Percentiles rank a stretch among this genome's conserved stretches.
phyloP scores from a whole-genome alignment of 2,888 invertebrate species.

The Hybos culiciformis region DNA sequence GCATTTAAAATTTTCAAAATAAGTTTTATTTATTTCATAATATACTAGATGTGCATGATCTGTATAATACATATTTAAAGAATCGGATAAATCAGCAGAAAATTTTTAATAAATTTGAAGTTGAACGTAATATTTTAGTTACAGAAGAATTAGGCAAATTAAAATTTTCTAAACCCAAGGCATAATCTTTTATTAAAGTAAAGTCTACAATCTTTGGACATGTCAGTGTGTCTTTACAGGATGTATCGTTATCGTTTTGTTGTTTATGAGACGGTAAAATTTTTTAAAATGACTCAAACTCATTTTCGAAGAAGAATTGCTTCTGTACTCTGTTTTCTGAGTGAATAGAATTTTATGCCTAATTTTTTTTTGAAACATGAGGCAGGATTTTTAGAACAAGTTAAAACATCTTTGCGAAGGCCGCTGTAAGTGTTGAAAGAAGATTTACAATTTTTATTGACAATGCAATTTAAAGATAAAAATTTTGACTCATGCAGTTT shows the following conservation, averaged over 20 bases:
- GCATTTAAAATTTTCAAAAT: conserved; percentile 1
- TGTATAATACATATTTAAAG: neutral
- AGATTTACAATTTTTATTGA: conserved; percentile 1
- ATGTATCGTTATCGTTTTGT: neutral
- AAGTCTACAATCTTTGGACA: too few species aligned
- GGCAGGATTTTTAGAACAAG: neutral
- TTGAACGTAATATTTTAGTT: conserved; percentile 3
- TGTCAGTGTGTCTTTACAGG: too few species aligned
- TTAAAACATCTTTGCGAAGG: conserved; percentile 5
- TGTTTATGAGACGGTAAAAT: too few species aligned
- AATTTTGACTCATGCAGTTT: conserved; percentile 2
- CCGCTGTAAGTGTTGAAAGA: conserved; percentile 4
- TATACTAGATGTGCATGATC: too few species aligned
- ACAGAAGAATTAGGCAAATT: conserved; percentile 5
- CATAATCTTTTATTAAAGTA: too few species aligned
- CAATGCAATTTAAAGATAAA: conserved; percentile 3
- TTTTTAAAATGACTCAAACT: neutral
- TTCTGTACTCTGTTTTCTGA: neutral
- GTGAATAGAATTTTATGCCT: too few species aligned
- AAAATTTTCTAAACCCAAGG: neutral
- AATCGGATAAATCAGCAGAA: neutral
- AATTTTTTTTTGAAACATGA: too few species aligned
- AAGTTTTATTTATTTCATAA: neutral
- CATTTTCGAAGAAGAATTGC: neutral
- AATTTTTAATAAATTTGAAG: conserved; percentile 5